Base-by-base conservation (phyloP, 2,888 invertebrate genomes). In the Chamaedrilus cognettii region DNA sequence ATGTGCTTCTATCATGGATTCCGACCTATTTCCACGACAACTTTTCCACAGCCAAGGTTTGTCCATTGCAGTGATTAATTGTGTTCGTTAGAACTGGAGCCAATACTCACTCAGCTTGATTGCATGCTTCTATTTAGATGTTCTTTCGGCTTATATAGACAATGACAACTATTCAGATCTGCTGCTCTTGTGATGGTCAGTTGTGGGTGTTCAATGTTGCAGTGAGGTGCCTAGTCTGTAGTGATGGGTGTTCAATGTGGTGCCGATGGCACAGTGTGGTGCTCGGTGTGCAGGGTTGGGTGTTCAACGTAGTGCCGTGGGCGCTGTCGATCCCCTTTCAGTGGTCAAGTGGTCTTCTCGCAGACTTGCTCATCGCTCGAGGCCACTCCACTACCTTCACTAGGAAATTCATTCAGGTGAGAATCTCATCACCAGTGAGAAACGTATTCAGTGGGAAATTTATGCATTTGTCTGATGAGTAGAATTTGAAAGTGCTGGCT, bases 231-330 rank as follows among this genome's bases (percentile, higher is more conserved):
- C 5, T 59, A 31, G 52, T 35, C 60, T 52, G 19, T 75, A 86
- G 87, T 88, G 89, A 56, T 89, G 89, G 88, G 86, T 90, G 57
- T 90, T 89, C 71, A 90, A 90, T 80, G 89, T 90, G 82, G 87
- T 90, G 60, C 90, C 90, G 0, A 89, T 89, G 88, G 74, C 89
- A 33, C 87, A n/a, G n/a, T n/a, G n/a, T n/a, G n/a, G n/a, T n/a
- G n/a, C n/a, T n/a, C n/a, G n/a, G n/a, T 42, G 7, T 55, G n/a
- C 75, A 86, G 87, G 88, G 89, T 57, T 89, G 89, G 88, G 86
- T 90, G 58, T 90, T 89, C 71, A 90, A 90, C 80, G 89, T 90
- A 82, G 87, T 90, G 61, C 90, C 90, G 0, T 90, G 89, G 88
- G 74, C 89, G 33, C 87, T 89, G 2, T 83, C 89, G 65, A 86